Conservation (phyloP, 2,888 invertebrate species). For the Acrobasis consociella region DNA sequence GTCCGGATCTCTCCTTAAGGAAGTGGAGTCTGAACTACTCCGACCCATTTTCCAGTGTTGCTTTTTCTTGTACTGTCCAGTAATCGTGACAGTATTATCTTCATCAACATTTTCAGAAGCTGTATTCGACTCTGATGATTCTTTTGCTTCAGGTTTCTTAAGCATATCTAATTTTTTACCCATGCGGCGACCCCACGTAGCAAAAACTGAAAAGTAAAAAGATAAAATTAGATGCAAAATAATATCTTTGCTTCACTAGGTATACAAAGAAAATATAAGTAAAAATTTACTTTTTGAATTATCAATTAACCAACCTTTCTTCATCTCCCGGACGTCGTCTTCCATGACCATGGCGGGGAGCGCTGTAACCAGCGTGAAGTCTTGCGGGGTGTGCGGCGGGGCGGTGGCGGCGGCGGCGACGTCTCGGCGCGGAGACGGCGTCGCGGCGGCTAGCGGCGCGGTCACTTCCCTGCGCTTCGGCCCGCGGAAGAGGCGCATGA, state of each 20-base stretch:
- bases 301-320: constrained; percentile 66
- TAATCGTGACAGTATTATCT: constrained; percentile 57
- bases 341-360: constrained; percentile 90
- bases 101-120: constrained; percentile 54
- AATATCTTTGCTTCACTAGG: too few relatives aligned
- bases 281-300: background rate
- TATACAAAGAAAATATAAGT: background rate
- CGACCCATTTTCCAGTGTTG: constrained; percentile 83
- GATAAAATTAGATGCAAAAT: background rate
- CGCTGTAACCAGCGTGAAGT: constrained; percentile 89
- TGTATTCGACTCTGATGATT: constrained; percentile 67
- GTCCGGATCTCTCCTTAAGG: constrained; percentile 72
- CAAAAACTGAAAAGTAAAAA: constrained; percentile 77
- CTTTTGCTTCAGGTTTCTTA: constrained; percentile 85
- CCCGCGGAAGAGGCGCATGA: constrained; percentile 85
- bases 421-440: constrained; percentile 73
- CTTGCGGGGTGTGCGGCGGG: constrained; percentile 82
- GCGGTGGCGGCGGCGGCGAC: constrained; percentile 58
- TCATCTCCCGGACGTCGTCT: constrained; percentile 85
- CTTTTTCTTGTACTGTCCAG: constrained; percentile 80
- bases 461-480: constrained; percentile 85
- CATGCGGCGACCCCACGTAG: constrained; percentile 91
- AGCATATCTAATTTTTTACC: constrained; percentile 89
- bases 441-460: constrained; percentile 76
- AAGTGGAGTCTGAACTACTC: constrained; percentile 75